Conservation (phyloP, 2,113 vertebrate genomes). For the Carassius gibelio region DNA sequence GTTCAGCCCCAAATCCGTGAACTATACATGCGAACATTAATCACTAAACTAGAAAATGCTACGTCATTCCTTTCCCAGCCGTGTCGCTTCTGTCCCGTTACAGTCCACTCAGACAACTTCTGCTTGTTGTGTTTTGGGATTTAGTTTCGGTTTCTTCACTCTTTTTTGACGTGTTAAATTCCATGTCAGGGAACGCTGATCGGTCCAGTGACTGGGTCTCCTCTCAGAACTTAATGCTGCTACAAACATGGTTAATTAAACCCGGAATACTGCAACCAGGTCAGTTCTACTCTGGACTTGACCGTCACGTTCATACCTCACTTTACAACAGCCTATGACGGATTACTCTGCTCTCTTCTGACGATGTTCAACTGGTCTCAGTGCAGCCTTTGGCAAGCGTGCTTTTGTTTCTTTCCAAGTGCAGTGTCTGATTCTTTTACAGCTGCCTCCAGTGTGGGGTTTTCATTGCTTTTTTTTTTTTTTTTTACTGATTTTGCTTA, state of each 20-base stretch:
- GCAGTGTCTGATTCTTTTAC: slow-evolving; percentile 6
- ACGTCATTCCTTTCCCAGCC: slow-evolving; percentile 61
- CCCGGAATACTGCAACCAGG: slow-evolving; percentile 79
- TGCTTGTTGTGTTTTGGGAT: not conserved
- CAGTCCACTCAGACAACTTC: slow-evolving; percentile 37
- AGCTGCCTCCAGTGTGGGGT: not conserved
- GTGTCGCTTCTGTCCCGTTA: slow-evolving; percentile 52
- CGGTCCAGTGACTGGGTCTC: slow-evolving; percentile 73
- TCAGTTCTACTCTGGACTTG: slow-evolving; percentile 47
- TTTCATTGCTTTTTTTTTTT: not conserved
- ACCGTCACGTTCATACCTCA: slow-evolving; percentile 75
- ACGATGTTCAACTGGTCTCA: slow-evolving; percentile 70
- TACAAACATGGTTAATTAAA: slow-evolving; percentile 76
- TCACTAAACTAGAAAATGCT: not conserved
- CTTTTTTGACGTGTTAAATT: slow-evolving; percentile 56
- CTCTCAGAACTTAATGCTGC: slow-evolving; percentile 77
- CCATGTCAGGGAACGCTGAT: slow-evolving; percentile 76
- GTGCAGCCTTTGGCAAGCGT: slow-evolving; percentile 66
- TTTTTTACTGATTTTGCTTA: not conserved
- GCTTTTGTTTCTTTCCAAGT: slow-evolving; percentile 26
- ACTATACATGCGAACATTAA: not conserved
- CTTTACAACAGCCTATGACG: slow-evolving; percentile 66
- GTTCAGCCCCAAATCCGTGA: not conserved
- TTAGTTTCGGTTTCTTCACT: slow-evolving; percentile 16
- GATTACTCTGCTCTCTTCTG: slow-evolving; percentile 31